Evolutionary conservation across 2,888 invertebrate genomes (phyloP), one percentile per base, ranked within the genome.

Genomic region (Cepaea hortensis): DNA sequence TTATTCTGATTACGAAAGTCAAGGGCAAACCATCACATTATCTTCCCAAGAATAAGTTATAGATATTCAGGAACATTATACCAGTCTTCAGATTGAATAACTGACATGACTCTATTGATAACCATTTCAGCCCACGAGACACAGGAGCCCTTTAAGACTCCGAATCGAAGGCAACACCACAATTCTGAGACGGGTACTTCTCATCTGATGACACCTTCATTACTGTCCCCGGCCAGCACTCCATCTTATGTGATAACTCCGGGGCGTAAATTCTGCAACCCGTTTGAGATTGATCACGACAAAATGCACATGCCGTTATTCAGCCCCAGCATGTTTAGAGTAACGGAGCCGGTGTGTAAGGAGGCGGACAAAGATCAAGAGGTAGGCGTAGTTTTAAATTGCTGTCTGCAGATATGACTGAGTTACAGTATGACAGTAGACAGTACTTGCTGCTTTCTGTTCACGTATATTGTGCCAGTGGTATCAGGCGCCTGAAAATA

Each of bases 321-420:
- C 89, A 93, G 93, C 84, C 94, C 94, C 5, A 91, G 91, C n/a
- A 89, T 93, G 80, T 93, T 93, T 80, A 90, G 90, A 55, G 89
- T 89, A 18, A 88, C 90, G 9, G 90, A 91, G 7, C 91, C 92
- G 35, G 91, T 92, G 70, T 90, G 90, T 11, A 90, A 91, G 48
- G 91, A 90, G 68, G 90, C 88, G 88, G 72, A 82, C 20, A 70
- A 50, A 11, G 83, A 83, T 55, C 48, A 50, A 70, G 68, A 80
- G 80, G 77, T 77, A 77, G 1, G 55, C 55, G 6, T 55, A 55
- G 55, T 55, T 55, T 55, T 55, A 9, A 55, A 11, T 55, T 55
- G 55, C 11, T 11, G 11, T 55, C 55, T 55, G 1, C 2, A 55
- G 6, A 9, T 55, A 35, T 35, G 1, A 35, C 35, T 35, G 35